Evolutionary conservation across 2,888 invertebrate genomes (phyloP).

Genomic region (Cryptops parisi): DNA sequence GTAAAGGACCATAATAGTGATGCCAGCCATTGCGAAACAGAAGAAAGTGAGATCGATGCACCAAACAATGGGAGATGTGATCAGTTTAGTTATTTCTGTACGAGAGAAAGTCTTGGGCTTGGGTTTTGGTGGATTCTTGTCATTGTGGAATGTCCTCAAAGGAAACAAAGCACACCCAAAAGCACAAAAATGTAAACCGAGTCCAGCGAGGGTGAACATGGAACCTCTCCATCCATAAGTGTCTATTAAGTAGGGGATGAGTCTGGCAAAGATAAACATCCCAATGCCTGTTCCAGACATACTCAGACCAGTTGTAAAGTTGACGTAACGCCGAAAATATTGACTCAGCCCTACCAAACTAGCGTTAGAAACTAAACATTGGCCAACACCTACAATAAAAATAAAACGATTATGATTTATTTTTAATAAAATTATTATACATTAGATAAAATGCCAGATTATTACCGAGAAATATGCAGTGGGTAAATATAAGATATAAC

Average conservation of each 20-base stretch:
- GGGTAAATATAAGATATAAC: not conserved
- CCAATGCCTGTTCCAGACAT: slow-evolving; percentile 23
- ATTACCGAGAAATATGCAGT: slow-evolving; percentile 5
- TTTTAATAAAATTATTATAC: too few species aligned
- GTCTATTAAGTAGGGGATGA: slow-evolving; percentile 18
- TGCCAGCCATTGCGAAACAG: slow-evolving; percentile 1
- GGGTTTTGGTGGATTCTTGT: not conserved
- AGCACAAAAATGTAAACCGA: not conserved
- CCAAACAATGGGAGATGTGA: slow-evolving; percentile 1
- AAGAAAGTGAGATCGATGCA: slow-evolving; percentile 2
- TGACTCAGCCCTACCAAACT: slow-evolving; percentile 18
- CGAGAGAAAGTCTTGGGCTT: not conserved
- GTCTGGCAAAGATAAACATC: slow-evolving; percentile 20
- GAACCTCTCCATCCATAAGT: slow-evolving; percentile 24
- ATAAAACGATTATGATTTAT: too few species aligned
- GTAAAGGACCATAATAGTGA: slow-evolving; percentile 14
- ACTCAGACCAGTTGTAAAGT: slow-evolving; percentile 21
- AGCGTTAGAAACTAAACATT: slow-evolving; percentile 5
- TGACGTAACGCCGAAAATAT: slow-evolving; percentile 21
- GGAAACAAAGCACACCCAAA: slow-evolving; percentile 1
- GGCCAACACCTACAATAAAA: slow-evolving; percentile 7
- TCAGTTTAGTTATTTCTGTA: not conserved
- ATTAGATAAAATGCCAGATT: too few species aligned
- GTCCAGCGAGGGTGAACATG: slow-evolving; percentile 17
- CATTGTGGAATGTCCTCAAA: not conserved